phyloP scores from a whole-genome alignment of 2,888 invertebrate species.

The Rhagophthalmus giganteus region DNA sequence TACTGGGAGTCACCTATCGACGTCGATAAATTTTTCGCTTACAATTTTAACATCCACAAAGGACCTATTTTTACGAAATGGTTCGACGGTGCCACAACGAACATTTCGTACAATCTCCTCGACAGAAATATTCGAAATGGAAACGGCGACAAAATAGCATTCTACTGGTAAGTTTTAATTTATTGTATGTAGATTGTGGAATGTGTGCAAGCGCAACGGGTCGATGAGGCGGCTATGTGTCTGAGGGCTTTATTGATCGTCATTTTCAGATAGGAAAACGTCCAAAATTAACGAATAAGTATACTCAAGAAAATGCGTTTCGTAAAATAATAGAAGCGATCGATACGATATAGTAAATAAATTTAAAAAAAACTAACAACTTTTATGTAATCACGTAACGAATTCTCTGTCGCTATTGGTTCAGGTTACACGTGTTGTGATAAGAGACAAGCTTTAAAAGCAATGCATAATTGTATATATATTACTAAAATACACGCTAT shows the following conservation, averaged over 20 bases:
- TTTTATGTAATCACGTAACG: neutral
- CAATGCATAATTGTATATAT: too few species aligned
- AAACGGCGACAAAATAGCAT: constrained; percentile 87
- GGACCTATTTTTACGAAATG: constrained; percentile 92
- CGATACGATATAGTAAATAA: too few species aligned
- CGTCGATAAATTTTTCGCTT: constrained; percentile 77
- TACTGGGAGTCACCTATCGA: constrained; percentile 85
- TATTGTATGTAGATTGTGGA: constrained; percentile 5
- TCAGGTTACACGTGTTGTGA: neutral
- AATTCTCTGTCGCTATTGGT: neutral
- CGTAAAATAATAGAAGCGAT: too few species aligned
- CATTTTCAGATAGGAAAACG: too few species aligned
- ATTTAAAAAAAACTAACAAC: too few species aligned
- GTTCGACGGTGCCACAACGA: constrained; percentile 94
- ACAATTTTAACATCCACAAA: constrained; percentile 87
- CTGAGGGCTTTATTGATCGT: constrained; percentile 20
- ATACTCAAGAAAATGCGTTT: too few species aligned
- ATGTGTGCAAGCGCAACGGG: constrained; percentile 27
- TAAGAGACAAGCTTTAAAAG: neutral
- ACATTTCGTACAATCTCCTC: constrained; percentile 92
- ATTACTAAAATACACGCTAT: too few species aligned
- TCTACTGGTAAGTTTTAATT: constrained; percentile 82
- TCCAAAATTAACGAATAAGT: too few species aligned
- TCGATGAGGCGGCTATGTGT: constrained; percentile 20
- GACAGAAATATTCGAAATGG: constrained; percentile 91